Conservation (phyloP, 2,797 vertebrate genomes). For the Pelobates cultripes region DNA sequence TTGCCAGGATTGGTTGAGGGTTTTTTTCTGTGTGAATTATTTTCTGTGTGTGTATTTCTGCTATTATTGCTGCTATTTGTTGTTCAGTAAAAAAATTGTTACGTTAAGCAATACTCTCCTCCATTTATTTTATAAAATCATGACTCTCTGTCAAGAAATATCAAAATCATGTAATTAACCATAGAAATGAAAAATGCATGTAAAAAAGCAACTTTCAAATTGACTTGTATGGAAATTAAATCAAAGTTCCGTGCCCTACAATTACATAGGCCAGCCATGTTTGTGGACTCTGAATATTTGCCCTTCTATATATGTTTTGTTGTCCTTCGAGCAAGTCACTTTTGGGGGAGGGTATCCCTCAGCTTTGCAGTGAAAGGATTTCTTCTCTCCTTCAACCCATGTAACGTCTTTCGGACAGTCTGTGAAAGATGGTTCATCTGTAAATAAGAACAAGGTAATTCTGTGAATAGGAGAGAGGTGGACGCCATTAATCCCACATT, state of each 20-base stretch:
- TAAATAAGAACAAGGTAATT: background rate
- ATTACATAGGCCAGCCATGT: background rate
- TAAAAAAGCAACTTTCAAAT: no score
- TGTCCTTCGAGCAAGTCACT: background rate
- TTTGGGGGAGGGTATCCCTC: background rate
- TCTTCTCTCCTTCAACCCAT: conserved; percentile 25
- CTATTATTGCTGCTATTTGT: no score
- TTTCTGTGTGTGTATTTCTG: no score
- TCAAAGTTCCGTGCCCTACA: conserved; percentile 13
- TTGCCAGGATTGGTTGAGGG: no score
- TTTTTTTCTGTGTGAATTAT: no score
- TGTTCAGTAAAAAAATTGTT: no score
- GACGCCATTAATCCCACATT: no score
- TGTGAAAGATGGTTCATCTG: conserved; percentile 24
- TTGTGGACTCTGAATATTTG: background rate
- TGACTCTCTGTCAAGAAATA: no score
- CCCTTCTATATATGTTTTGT: background rate
- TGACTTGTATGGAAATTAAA: background rate
- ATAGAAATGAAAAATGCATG: no score
- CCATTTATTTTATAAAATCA: no score
- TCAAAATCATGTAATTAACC: no score
- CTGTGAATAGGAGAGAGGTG: background rate
- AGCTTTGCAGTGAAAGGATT: conserved; percentile 27
- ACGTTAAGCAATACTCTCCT: no score
- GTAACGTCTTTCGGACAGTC: conserved; percentile 6